Evolutionary conservation across 2,888 invertebrate species (phyloP).

Genomic region (Disparrhopalites patrizii): DNA sequence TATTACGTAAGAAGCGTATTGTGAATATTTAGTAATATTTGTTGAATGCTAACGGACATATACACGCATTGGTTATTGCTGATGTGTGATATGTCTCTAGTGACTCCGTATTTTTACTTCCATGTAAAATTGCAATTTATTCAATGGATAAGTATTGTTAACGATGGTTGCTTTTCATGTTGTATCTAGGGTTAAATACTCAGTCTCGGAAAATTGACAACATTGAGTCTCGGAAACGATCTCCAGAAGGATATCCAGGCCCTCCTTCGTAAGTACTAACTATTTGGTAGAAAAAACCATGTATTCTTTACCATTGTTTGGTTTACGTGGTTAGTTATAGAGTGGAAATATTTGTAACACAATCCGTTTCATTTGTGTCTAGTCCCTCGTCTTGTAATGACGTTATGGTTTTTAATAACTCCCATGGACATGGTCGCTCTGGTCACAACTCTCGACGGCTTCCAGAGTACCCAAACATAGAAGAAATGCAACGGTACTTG

Average conservation of each 20-base stretch:
- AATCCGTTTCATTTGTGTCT: too few relatives aligned
- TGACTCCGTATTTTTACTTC: too few relatives aligned
- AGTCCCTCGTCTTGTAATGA: conserved; percentile 17
- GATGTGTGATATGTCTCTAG: too few relatives aligned
- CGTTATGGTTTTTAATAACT: neutral
- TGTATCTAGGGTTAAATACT: conserved; percentile 19
- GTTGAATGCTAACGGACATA: too few relatives aligned
- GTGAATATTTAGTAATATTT: neutral
- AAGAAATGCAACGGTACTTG: conserved; percentile 27
- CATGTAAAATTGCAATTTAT: too few relatives aligned
- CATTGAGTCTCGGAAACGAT: conserved; percentile 23
- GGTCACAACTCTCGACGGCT: conserved; percentile 16
- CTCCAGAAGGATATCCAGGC: conserved; percentile 21
- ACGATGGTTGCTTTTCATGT: neutral
- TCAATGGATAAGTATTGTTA: neutral
- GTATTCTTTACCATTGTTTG: too few relatives aligned
- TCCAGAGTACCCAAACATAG: conserved; percentile 26
- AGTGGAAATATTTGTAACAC: too few relatives aligned
- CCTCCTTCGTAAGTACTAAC: conserved; percentile 16
- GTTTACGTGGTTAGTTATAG: too few relatives aligned
- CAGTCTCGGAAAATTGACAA: conserved; percentile 25
- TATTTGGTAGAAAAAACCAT: too few relatives aligned
- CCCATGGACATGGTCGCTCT: conserved; percentile 17
- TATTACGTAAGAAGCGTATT: neutral
- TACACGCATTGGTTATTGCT: too few relatives aligned